These are phyloP conservation scores for Drosophila helvetica DNA, from an alignment of 2,888 invertebrate genomes.

Conservation along the genomic window DNA sequence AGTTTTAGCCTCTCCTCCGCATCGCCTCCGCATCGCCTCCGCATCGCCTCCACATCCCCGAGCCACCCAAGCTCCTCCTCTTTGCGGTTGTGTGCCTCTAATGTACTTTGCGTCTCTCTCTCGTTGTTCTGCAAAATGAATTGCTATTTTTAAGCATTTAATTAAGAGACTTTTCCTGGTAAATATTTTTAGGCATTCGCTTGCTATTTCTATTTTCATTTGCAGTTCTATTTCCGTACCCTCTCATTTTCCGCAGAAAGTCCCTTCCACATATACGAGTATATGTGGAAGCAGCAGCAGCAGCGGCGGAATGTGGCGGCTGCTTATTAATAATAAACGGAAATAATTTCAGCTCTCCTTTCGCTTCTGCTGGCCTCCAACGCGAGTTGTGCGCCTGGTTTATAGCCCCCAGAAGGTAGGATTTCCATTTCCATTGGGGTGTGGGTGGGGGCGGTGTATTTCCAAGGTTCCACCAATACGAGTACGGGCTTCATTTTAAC, in stretches of 20 bases:
- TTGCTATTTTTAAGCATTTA: constrained; percentile 54
- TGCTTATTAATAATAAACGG: constrained; percentile 46
- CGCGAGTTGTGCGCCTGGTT: constrained; percentile 11
- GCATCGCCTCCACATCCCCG: neutral
- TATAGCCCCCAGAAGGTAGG: constrained; percentile 38
- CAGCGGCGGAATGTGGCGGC: constrained; percentile 1
- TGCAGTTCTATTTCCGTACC: constrained; percentile 6
- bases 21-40: too few species aligned
- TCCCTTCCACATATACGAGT: neutral
- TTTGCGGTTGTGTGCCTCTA: constrained; percentile 5
- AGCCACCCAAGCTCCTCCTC: neutral
- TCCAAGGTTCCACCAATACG: neutral
- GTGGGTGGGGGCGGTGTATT: neutral
- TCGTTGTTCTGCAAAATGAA: neutral
- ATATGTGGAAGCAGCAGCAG: neutral
- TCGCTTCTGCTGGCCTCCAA: neutral
- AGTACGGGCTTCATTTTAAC: constrained; percentile 27
- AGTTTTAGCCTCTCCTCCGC: constrained; percentile 4
- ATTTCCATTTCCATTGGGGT: constrained; percentile 7
- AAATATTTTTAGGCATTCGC: constrained; percentile 24
- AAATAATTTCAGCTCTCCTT: constrained; percentile 26
- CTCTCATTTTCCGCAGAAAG: neutral
- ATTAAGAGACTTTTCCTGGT: constrained; percentile 32
- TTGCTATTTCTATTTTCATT: constrained; percentile 12
- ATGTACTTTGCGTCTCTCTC: constrained; percentile 2